Evolutionary conservation across 2,888 invertebrate species (phyloP).

Genomic region (Trachelus troglodyta): DNA sequence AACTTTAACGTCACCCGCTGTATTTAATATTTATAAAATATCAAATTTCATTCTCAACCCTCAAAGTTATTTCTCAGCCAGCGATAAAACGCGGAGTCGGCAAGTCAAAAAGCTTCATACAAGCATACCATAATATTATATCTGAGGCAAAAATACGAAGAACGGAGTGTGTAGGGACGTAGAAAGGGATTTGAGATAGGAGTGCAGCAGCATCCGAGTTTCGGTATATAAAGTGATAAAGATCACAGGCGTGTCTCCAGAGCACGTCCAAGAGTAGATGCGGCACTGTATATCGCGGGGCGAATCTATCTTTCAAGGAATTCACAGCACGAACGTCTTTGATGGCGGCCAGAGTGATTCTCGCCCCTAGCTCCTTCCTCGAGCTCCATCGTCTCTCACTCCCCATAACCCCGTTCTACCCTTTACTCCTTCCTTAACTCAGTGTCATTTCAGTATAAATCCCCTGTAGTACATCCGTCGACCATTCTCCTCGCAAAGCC

Average conservation of each 20-base stretch:
- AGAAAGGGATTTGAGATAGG: conserved; percentile 9
- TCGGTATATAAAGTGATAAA: conserved; percentile 41
- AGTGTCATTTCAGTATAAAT: conserved; percentile 39
- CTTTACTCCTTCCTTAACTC: conserved; percentile 28
- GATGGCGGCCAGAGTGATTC: conserved; percentile 60
- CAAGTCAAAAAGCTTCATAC: background rate
- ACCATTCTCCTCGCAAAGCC: background rate
- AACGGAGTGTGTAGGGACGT: conserved; percentile 15
- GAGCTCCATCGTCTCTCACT: conserved; percentile 26
- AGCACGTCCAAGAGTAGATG: conserved; percentile 27
- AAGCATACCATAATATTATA: background rate
- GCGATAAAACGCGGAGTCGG: background rate
- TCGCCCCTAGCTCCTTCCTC: conserved; percentile 29
- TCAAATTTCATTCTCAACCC: background rate
- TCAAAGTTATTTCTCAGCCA: background rate
- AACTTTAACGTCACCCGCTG: background rate
- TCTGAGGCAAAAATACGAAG: background rate
- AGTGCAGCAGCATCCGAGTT: conserved; percentile 3
- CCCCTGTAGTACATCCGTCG: conserved; percentile 33
- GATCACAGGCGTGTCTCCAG: conserved; percentile 42
- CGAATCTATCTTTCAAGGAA: conserved; percentile 54
- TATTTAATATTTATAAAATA: background rate
- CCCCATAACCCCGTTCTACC: conserved; percentile 33
- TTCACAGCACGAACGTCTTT: conserved; percentile 61
- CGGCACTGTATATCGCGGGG: conserved; percentile 40